Evolutionary conservation across 2,113 vertebrate genomes (phyloP).

Genomic region (Crocuta crocuta): DNA sequence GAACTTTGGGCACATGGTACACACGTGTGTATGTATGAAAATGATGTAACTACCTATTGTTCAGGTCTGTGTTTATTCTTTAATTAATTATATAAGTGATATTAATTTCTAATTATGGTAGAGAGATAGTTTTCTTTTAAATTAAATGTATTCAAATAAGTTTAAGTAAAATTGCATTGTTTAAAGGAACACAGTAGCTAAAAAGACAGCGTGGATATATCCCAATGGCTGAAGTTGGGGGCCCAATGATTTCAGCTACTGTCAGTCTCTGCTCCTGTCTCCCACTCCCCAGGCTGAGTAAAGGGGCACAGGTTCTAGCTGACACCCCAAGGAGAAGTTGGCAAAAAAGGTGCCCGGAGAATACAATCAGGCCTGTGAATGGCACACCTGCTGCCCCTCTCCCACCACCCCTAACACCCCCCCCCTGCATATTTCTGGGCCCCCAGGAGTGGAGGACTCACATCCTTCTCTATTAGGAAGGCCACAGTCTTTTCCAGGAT

Average conservation of each 20-base stretch:
- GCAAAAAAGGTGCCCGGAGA: neutral
- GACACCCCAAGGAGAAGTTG: neutral
- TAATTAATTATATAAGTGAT: neutral
- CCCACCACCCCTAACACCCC: too few species aligned
- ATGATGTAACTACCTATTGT: neutral
- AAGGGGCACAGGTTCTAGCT: neutral
- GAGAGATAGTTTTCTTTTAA: neutral
- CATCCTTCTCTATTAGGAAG: fast-evolving
- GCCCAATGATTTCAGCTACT: neutral
- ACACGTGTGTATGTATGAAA: neutral
- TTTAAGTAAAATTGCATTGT: neutral
- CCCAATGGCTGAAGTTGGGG: neutral
- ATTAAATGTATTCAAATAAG: neutral
- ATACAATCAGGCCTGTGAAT: neutral
- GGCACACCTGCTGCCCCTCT: too few species aligned
- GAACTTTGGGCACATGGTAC: too few species aligned
- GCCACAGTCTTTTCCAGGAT: fast-evolving
- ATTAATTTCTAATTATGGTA: neutral
- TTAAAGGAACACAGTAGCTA: neutral
- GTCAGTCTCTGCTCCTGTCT: neutral
- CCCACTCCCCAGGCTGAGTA: neutral
- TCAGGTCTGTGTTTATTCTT: neutral
- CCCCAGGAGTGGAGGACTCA: neutral
- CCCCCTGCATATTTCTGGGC: neutral
- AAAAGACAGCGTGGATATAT: neutral